These are phyloP conservation scores for Procavia capensis DNA, from an alignment of 2,113 vertebrate genomes.

Conservation along the genomic window DNA sequence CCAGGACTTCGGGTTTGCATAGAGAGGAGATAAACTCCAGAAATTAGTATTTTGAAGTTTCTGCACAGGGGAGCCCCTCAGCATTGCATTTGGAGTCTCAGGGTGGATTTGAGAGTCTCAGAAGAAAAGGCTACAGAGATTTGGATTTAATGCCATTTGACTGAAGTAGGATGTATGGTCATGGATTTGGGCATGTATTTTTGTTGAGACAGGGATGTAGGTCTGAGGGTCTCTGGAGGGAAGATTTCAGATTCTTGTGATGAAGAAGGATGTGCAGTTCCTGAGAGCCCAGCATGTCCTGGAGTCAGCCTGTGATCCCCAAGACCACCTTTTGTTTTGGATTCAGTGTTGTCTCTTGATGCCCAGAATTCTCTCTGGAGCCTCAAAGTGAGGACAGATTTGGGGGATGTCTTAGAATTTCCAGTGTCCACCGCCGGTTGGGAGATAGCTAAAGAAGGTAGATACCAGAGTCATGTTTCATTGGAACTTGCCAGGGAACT, in stretches of 20 bases:
- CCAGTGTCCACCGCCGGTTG: too few relatives aligned
- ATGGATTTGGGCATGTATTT: not conserved
- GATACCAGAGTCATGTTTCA: not conserved
- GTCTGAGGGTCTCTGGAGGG: not conserved
- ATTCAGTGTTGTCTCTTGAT: not conserved
- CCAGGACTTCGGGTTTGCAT: not conserved
- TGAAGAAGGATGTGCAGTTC: not conserved
- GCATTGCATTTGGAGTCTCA: not conserved
- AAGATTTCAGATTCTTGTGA: not conserved
- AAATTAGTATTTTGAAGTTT: not conserved
- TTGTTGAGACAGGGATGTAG: not conserved
- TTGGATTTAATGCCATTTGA: not conserved
- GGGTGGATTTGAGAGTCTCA: not conserved
- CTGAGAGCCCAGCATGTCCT: not conserved
- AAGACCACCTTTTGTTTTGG: not conserved
- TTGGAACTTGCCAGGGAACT: not conserved
- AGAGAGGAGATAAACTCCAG: not conserved
- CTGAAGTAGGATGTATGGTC: not conserved
- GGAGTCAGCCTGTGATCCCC: not conserved
- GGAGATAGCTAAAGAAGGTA: too few relatives aligned
- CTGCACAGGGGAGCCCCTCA: not conserved
- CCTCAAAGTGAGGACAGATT: not conserved
- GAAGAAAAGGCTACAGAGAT: not conserved
- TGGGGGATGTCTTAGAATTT: not conserved
- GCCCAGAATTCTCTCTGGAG: not conserved